Evolutionary conservation across 1,140 invertebrate species (phyloP).

Genomic region (Bilobella aurantiaca): DNA sequence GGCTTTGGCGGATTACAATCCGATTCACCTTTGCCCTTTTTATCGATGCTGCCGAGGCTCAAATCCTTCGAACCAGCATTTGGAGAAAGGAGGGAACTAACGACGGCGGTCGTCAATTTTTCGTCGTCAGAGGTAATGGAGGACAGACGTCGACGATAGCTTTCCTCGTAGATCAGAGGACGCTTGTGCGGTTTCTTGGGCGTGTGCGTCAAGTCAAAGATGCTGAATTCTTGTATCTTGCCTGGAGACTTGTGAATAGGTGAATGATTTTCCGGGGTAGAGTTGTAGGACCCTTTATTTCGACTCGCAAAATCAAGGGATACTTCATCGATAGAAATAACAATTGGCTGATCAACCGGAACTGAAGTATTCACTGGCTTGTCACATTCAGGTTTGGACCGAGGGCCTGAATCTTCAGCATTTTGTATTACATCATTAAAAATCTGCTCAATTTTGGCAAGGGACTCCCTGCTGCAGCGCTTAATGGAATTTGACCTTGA

Average conservation of each 20-base stretch:
- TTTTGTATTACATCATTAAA: no score
- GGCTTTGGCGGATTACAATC: not conserved
- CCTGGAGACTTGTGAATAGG: no score
- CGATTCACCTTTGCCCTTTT: not conserved
- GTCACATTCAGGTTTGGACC: no score
- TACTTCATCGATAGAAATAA: not conserved
- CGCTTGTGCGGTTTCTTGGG: not conserved
- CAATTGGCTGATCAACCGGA: not conserved
- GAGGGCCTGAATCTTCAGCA: no score
- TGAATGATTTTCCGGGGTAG: not conserved
- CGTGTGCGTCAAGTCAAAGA: not conserved
- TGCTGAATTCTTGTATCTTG: not conserved
- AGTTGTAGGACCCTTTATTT: not conserved
- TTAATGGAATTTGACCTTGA: no score
- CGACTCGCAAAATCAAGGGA: not conserved
- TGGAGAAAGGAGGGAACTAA: not conserved
- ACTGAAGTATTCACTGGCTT: not conserved
- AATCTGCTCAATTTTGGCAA: no score
- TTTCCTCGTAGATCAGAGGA: not conserved
- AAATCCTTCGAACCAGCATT: not conserved
- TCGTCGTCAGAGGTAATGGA: not conserved
- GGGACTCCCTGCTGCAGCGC: no score
- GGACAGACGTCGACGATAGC: no score
- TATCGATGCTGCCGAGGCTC: no score
- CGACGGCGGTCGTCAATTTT: not conserved